Percentiles rank a stretch among this genome's conserved stretches.
phyloP scores from a whole-genome alignment of 2,113 vertebrate genomes.

The Paratilapia polleni region DNA sequence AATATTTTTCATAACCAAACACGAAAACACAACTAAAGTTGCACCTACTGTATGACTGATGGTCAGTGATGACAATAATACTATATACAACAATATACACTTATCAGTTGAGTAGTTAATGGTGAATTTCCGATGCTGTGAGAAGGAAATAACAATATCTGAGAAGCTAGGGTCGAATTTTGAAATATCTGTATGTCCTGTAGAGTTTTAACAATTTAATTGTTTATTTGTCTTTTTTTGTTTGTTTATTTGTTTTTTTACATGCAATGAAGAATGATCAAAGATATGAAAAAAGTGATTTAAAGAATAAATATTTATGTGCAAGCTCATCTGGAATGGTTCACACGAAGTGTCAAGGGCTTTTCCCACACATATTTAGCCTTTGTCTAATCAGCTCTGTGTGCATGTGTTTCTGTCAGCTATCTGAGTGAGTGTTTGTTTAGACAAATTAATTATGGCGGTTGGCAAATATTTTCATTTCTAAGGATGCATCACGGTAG shows the following conservation, averaged over 20 bases:
- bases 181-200: too few species aligned
- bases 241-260: too few species aligned
- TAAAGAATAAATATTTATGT: neutral
- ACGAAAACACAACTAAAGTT: neutral
- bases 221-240: too few species aligned
- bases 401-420: neutral
- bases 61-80: neutral
- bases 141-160: neutral
- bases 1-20: neutral
- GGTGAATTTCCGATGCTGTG: neutral
- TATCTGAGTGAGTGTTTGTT: constrained; percentile 19
- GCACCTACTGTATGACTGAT: neutral
- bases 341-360: neutral
- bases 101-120: too few species aligned
- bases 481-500: neutral
- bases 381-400: neutral
- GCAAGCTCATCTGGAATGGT: neutral
- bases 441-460: constrained; percentile 11
- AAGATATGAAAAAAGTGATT: neutral
- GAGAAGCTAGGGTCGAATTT: neutral
- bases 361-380: neutral
- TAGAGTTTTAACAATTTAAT: too few species aligned
- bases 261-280: too few species aligned
- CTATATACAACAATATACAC: neutral
- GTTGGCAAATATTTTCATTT: constrained; percentile 35